These are phyloP conservation scores for Liolophura sinensis DNA, from an alignment of 1,140 invertebrate species.

Conservation along the genomic window DNA sequence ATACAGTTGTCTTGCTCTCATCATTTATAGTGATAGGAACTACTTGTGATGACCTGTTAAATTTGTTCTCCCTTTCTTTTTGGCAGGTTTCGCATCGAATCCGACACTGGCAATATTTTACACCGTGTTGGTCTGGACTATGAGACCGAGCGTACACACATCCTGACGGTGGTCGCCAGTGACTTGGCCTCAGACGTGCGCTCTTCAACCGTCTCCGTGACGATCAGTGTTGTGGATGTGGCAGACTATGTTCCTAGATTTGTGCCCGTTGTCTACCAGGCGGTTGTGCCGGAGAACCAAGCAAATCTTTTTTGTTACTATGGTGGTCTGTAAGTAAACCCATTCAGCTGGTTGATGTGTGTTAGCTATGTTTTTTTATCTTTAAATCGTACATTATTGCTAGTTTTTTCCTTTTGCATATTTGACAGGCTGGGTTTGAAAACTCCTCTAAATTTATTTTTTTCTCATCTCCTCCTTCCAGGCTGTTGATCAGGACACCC, in stretches of 20 bases:
- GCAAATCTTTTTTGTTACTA: constrained; percentile 17
- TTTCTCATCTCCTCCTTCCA: too few relatives aligned
- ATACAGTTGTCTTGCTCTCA: too few relatives aligned
- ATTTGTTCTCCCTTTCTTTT: constrained; percentile 5
- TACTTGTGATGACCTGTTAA: too few relatives aligned
- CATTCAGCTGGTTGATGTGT: neutral
- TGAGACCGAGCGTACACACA: constrained; percentile 21
- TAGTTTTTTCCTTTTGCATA: too few relatives aligned
- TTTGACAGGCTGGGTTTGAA: too few relatives aligned
- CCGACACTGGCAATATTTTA: constrained; percentile 27
- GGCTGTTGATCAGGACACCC: constrained; percentile 31
- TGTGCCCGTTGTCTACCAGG: constrained; percentile 20
- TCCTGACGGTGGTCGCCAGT: constrained; percentile 26
- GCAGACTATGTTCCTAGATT: constrained; percentile 36
- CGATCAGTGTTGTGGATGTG: constrained; percentile 32
- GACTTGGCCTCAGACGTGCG: constrained; percentile 24
- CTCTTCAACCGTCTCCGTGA: constrained; percentile 27
- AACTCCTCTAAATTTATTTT: too few relatives aligned
- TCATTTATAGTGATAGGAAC: too few relatives aligned
- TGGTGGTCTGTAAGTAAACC: constrained; percentile 28
- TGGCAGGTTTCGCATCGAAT: constrained; percentile 32
- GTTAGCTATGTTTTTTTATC: too few relatives aligned
- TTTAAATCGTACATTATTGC: too few relatives aligned
- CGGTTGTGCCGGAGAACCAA: constrained; percentile 27
- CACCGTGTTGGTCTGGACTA: constrained; percentile 29